Evolutionary conservation across 1,140 invertebrate species (phyloP).

Genomic region (Sycobia sp.): DNA sequence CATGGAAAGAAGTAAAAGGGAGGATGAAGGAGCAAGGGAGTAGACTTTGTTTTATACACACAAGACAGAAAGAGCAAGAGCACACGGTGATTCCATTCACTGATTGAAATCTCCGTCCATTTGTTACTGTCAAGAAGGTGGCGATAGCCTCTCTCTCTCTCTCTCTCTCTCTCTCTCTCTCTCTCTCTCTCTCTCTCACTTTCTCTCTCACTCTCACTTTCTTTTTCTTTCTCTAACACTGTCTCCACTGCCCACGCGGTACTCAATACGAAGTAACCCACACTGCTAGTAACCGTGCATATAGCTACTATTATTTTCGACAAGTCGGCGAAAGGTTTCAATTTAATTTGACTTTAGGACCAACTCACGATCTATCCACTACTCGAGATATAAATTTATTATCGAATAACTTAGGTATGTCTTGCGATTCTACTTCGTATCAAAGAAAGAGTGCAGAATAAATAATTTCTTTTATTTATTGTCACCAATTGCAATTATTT

Average conservation of each 20-base stretch:
- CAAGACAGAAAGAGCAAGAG: conserved; percentile 38
- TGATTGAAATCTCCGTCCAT: conserved; percentile 68
- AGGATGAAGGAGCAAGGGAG: conserved; percentile 22
- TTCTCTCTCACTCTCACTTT: conserved; percentile 42
- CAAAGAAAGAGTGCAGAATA: conserved; percentile 30
- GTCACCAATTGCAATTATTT: too few species aligned
- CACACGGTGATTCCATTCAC: conserved; percentile 63
- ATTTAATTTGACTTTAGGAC: too few species aligned
- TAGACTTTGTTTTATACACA: conserved; percentile 29
- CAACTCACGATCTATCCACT: conserved; percentile 56
- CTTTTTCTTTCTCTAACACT: background rate
- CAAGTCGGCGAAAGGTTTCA: conserved; percentile 34
- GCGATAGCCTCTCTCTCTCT: conserved; percentile 60
- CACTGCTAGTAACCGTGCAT: too few species aligned
- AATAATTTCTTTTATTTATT: too few species aligned
- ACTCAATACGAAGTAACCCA: conserved; percentile 40
- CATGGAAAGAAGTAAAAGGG: conserved; percentile 39
- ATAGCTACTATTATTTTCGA: conserved; percentile 55
- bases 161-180: background rate
- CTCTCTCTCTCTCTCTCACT: background rate
- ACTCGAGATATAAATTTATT: conserved; percentile 58
- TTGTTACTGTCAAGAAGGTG: conserved; percentile 69
- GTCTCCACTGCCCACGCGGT: conserved; percentile 49
- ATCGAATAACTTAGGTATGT: conserved; percentile 53
- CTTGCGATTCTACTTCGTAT: conserved; percentile 37